A percentile compares a stretch with the other conserved stretches of the same genome.
phyloP scores from a whole-genome alignment of 2,888 invertebrate genomes.

The Sarcophaga variegata region DNA sequence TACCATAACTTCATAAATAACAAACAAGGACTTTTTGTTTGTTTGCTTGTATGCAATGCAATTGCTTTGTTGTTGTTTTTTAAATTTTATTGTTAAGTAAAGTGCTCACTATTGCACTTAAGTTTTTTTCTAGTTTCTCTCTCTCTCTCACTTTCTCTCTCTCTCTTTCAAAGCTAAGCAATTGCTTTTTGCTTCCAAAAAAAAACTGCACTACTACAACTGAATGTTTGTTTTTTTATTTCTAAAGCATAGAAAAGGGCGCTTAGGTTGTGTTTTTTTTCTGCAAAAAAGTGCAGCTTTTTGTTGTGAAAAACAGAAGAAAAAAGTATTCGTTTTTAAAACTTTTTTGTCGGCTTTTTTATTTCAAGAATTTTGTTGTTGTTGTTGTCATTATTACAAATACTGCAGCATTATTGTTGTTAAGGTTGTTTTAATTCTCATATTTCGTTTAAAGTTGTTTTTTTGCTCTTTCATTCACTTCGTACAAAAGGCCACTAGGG shows the following conservation, averaged over 20 bases:
- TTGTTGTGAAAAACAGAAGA: background rate
- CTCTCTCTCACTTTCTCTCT: conserved; percentile 1
- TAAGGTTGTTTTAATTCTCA: background rate
- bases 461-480: conserved; percentile 39
- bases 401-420: background rate
- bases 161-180: conserved; percentile 1
- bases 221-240: background rate
- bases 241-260: conserved; percentile 42
- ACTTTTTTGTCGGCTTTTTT: conserved; percentile 51
- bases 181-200: too few relatives aligned
- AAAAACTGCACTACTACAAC: conserved; percentile 29
- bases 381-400: background rate
- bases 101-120: conserved; percentile 26
- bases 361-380: conserved; percentile 34
- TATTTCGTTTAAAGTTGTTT: background rate
- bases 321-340: background rate
- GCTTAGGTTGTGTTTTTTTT: conserved; percentile 27
- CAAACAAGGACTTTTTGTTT: background rate
- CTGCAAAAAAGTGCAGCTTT: background rate
- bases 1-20: too few relatives aligned
- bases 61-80: background rate
- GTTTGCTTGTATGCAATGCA: too few relatives aligned
- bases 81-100: conserved; percentile 1
- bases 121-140: conserved; percentile 6
- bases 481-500: conserved; percentile 50